phyloP scores from a whole-genome alignment of 2,797 vertebrate genomes.

The Brotula barbata region DNA sequence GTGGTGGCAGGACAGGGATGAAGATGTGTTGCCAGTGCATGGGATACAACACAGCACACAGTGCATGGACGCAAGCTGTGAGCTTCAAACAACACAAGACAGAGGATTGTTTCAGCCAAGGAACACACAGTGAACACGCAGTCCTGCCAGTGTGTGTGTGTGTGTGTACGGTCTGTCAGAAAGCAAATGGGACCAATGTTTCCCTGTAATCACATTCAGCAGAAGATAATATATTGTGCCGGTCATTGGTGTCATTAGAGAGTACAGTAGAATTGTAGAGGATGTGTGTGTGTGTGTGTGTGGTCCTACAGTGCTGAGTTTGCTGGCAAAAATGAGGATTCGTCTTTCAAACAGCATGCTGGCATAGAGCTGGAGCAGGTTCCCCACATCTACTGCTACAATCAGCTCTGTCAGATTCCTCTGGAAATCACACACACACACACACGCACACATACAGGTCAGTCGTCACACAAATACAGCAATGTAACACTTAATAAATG shows the following conservation, averaged over 20 bases:
- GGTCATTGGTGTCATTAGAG: too few species aligned
- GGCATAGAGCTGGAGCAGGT: constrained; percentile 87
- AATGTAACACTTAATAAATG: not conserved
- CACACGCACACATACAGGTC: constrained; percentile 18
- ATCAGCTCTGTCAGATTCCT: constrained; percentile 92
- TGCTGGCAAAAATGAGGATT: constrained; percentile 85
- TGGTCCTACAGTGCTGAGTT: constrained; percentile 88
- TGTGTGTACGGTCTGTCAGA: constrained; percentile 1
- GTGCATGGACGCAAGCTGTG: constrained; percentile 86
- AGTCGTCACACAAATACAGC: not conserved
- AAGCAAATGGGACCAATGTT: not conserved
- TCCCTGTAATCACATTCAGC: not conserved
- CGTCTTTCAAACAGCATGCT: constrained; percentile 90
- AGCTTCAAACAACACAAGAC: constrained; percentile 65
- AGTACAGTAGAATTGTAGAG: too few species aligned
- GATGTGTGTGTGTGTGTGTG: not conserved
- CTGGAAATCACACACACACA: constrained; percentile 63
- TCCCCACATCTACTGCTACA: constrained; percentile 86
- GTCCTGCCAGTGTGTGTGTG: not conserved
- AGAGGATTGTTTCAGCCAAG: constrained; percentile 11
- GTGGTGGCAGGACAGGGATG: constrained; percentile 89
- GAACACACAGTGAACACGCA: not conserved
- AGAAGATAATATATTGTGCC: too few species aligned
- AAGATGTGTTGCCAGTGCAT: constrained; percentile 96
- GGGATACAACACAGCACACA: constrained; percentile 83